Percentiles rank a stretch among this genome's conserved stretches.
Conservation (phyloP, 35 echinoderm and acorn worm species). For the Diadema setosum region DNA sequence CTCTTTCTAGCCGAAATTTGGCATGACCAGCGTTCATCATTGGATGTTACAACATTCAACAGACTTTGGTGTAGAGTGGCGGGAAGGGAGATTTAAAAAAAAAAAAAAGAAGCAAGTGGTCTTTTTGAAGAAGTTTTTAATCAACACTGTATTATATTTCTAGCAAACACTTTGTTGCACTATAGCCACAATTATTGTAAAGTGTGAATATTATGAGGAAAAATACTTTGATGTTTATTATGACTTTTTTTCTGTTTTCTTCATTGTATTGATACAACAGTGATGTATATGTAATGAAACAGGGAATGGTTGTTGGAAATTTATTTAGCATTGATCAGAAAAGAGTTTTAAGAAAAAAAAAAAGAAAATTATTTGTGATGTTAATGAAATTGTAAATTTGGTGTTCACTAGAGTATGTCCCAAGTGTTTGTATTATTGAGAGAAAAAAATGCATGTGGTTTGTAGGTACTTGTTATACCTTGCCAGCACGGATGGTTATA, state of each 20-base stretch:
- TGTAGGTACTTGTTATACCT: constrained; percentile 23
- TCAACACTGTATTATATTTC: constrained; percentile 23
- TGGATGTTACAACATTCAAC: no score
- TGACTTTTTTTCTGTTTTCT: neutral
- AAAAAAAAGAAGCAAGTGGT: neutral
- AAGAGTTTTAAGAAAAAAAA: neutral
- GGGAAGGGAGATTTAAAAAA: no score
- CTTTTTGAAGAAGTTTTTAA: neutral
- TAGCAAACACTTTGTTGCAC: constrained; percentile 28
- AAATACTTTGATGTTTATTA: constrained; percentile 14
- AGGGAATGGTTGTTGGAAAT: neutral
- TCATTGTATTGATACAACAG: constrained; percentile 3
- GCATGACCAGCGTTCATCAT: no score
- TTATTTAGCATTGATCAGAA: neutral
- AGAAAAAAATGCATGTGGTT: constrained; percentile 7
- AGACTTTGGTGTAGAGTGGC: no score
- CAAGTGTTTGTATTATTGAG: constrained; percentile 26
- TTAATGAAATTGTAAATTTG: constrained; percentile 25
- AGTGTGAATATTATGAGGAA: neutral
- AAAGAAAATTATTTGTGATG: constrained; percentile 16
- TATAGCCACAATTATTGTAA: constrained; percentile 23
- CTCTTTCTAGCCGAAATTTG: no score
- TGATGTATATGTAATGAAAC: neutral
- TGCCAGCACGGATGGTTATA: constrained; percentile 23
- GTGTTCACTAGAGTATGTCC: constrained; percentile 25